Base-by-base conservation (phyloP, 2,797 vertebrate genomes). In the Micromesistius poutassou region DNA sequence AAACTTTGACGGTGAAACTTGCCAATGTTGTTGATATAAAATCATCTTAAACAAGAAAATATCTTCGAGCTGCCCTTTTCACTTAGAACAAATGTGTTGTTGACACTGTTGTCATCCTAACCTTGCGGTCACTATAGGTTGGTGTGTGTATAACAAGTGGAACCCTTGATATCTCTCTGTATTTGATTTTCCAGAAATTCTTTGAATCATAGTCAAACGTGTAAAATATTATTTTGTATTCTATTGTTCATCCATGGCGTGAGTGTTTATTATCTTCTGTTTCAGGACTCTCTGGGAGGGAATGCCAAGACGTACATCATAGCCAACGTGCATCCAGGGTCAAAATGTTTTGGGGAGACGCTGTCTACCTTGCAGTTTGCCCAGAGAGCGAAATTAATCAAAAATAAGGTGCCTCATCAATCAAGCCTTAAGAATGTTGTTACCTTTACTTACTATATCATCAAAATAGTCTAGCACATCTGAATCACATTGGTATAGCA, bases 231-330 rank as follows among this genome's bases (percentile, higher is more conserved):
- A 28, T 66, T 1, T 4, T 22, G 9, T 25, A 66, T 62, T n/a
- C 50, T 22, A n/a, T 62, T 62, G 50, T 22, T 62, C 50, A 66
- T 28, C 62, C 25, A 28, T 66, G 62, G n/a, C 25, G 7, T 62
- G 55, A n/a, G 22, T 66, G 62, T 19, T 19, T 71, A 19, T 71
- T 71, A 4, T 4, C 77, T 77, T 6, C 72, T 74, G 5, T 85
- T 89, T 80, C 75, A 99, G 98, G 97, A 99, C 83, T 99, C 98
- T 79, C 95, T 99, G 77, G 98, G 98, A 70, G 98, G 98, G 71
- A 99, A 99, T 81, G 98, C 98, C 76, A 98, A 95, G 93, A 99
- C 98, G 0, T 96, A 93, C 86, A 97, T 99, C 78, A 97, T 99
- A 0, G 97, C 97, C 78, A 99, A 99, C n/a, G 96, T 99, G 30